These are phyloP conservation scores for Oreotrochilus melanogaster DNA, from an alignment of 2,113 vertebrate genomes.

Conservation along the genomic window DNA sequence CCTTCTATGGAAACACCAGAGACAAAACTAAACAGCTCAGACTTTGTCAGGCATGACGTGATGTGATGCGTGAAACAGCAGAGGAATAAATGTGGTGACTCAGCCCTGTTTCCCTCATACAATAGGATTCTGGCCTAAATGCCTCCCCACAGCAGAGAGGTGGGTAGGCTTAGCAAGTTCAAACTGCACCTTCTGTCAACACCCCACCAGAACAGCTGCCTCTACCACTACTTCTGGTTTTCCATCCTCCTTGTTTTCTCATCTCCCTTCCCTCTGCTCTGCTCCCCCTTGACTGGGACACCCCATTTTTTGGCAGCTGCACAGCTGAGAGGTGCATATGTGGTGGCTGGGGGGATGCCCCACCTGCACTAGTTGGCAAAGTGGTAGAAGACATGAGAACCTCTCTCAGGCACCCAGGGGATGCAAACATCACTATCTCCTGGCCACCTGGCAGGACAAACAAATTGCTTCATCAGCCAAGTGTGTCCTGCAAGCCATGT, in stretches of 20 bases:
- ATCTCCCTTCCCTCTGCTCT: neutral
- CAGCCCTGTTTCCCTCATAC: neutral
- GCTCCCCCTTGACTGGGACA: neutral
- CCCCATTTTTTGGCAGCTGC: neutral
- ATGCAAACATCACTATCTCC: neutral
- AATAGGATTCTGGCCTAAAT: neutral
- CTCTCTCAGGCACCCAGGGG: neutral
- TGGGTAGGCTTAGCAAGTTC: neutral
- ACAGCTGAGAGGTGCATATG: neutral
- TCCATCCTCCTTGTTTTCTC: neutral
- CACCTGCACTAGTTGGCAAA: accelerated
- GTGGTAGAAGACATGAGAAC: neutral
- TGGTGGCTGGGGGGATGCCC: neutral
- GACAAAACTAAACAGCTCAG: neutral
- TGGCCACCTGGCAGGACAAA: neutral
- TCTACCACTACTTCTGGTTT: neutral
- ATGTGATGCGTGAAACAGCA: neutral
- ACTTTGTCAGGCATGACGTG: neutral
- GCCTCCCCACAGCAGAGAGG: neutral
- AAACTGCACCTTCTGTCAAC: neutral
- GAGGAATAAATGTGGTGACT: neutral
- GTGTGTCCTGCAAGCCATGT: neutral
- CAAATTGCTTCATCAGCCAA: neutral
- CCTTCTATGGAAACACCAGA: neutral
- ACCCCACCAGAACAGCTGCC: neutral